phyloP scores from a whole-genome alignment of 2,113 vertebrate species.

The Mirounga angustirostris region DNA sequence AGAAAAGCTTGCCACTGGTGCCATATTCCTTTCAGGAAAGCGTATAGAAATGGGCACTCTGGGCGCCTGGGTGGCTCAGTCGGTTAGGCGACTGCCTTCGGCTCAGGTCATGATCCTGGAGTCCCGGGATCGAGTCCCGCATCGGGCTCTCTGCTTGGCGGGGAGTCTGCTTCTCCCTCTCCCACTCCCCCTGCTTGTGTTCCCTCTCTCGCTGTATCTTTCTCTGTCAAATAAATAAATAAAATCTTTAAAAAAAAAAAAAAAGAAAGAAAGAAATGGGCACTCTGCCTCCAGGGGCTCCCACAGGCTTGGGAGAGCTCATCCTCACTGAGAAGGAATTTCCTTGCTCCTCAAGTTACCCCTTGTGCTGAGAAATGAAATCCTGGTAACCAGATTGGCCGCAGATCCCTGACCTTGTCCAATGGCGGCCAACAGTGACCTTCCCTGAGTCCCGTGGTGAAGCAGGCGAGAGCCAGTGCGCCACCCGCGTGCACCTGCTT shows the following conservation, averaged over 20 bases:
- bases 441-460: neutral
- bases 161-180: too few species aligned
- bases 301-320: neutral
- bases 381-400: neutral
- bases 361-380: neutral
- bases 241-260: too few species aligned
- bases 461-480: neutral
- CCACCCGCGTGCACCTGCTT: neutral
- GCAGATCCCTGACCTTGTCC: neutral
- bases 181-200: too few species aligned
- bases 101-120: too few species aligned
- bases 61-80: too few species aligned
- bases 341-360: neutral
- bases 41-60: neutral
- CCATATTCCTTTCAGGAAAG: neutral
- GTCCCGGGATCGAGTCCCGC: too few species aligned
- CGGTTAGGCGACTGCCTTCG: too few species aligned
- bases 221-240: too few species aligned
- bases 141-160: too few species aligned
- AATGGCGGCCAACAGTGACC: neutral
- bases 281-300: neutral
- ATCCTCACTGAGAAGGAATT: neutral
- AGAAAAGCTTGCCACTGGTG: neutral
- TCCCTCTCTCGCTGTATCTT: too few species aligned
- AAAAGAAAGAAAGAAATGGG: neutral